These are phyloP conservation scores for Microctonus aethiopoides DNA, from an alignment of 2,888 invertebrate genomes.

Conservation along the genomic window DNA sequence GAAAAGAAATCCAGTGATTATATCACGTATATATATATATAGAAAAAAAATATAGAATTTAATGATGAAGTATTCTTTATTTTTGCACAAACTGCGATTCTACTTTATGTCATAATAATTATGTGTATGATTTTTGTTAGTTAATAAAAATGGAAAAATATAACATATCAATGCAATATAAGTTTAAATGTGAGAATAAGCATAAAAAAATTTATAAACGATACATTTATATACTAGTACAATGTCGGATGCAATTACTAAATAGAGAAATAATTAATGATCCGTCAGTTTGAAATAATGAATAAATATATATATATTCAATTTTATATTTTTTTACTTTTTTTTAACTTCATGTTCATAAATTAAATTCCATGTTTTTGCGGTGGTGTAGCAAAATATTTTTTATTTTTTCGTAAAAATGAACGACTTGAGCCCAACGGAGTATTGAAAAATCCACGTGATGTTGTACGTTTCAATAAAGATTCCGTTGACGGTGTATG, in stretches of 20 bases:
- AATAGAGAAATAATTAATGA: too few relatives aligned
- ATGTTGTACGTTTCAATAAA: slow-evolving; percentile 59
- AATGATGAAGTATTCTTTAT: too few relatives aligned
- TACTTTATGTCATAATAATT: too few relatives aligned
- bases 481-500: slow-evolving; percentile 65
- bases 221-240: not conserved
- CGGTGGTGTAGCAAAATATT: slow-evolving; percentile 64
- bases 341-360: not conserved
- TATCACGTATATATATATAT: too few relatives aligned
- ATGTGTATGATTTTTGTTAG: too few relatives aligned
- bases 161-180: too few relatives aligned
- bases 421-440: slow-evolving; percentile 62
- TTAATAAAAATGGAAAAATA: too few relatives aligned
- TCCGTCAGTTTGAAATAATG: too few relatives aligned
- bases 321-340: not conserved
- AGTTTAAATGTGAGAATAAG: not conserved
- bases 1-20: not conserved
- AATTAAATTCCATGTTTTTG: slow-evolving; percentile 53
- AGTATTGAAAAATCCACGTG: slow-evolving; percentile 60
- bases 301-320: not conserved
- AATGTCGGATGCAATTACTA: not conserved
- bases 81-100: too few relatives aligned
- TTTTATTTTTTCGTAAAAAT: slow-evolving; percentile 61
- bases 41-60: not conserved
- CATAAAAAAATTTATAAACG: not conserved